Conservation (phyloP, 2,888 invertebrate genomes). For the Syrista parreyssii region DNA sequence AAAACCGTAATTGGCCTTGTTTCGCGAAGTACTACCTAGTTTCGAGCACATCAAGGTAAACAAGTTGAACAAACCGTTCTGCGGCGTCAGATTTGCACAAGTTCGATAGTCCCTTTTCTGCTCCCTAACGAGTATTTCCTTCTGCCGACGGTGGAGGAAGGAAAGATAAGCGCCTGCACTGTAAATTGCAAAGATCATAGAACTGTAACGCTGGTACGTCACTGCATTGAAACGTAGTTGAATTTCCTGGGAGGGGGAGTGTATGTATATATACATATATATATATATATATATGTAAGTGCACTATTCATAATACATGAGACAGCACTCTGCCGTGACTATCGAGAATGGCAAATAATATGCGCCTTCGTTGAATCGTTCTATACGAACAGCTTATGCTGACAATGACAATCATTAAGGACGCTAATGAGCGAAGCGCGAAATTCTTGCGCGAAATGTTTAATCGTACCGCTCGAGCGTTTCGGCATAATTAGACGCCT, state of each 20-base stretch:
- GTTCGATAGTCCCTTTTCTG: neutral
- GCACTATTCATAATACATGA: neutral
- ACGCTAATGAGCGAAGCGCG: conserved; percentile 32
- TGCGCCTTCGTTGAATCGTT: neutral
- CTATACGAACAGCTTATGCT: neutral
- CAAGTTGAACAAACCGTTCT: neutral
- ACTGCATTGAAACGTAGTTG: neutral
- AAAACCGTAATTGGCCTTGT: neutral
- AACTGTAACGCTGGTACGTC: neutral
- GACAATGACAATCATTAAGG: conserved; percentile 19
- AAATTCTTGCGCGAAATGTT: conserved; percentile 35
- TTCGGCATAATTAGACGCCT: neutral
- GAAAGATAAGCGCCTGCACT: neutral
- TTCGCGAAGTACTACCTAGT: neutral
- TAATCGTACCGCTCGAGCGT: conserved; percentile 14
- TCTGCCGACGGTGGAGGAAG: neutral
- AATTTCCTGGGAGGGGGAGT: neutral
- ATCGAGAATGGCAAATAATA: neutral
- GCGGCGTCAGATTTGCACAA: neutral
- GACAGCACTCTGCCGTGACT: neutral
- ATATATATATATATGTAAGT: neutral
- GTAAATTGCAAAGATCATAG: neutral
- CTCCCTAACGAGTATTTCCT: neutral
- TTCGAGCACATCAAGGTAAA: neutral
- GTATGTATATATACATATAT: no score